Evolutionary conservation across 2,797 vertebrate species (phyloP), one percentile per base, ranked within the genome.

Genomic region (Allobates femoralis): DNA sequence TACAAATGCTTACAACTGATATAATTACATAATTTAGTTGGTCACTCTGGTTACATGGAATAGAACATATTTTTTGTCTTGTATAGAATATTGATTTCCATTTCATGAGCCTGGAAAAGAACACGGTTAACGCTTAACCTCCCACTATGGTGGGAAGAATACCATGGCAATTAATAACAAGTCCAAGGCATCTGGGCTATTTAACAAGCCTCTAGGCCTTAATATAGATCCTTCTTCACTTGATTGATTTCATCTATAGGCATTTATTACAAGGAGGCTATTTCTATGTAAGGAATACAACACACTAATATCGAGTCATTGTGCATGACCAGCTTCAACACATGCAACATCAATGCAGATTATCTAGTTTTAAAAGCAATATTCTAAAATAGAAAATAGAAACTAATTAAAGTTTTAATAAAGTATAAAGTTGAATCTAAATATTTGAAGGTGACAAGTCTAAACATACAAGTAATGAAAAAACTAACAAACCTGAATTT

Each of bases 231-330:
- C 55, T 66, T 30, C 14, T 60, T 50, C 26, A 83, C 71, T 23
- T 81, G 56, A 75, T 55, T 77, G 64, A 83, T 77, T 77, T 50
- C 19, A 83, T 37, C 53, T 74, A 83, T 41, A 83, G 5, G n/a
- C 28, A 41, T 76, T 56, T 77, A 74, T 74, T 74, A 21, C 81
- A 87, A 84, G 32, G 26, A 88, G 83, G 60, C 51, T 60, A 50
- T 81, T 85, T 88, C 56, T 58, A 81, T 85, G 37, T 71, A 85
- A 51, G 74, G 26, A 84, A 55, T 74, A 64, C 60, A 53, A 67
- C 12, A 51, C 78, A 74, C 75, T 55, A 69, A 51, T 64, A 55
- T 14, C 28, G 23, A n/a, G 41, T 30, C 23, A 18, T 26, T 74
- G 16, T 23, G 30, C 78, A n/a, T 67, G 56, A 64, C 67, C 12